phyloP scores from a whole-genome alignment of 1,140 invertebrate species.

The Orius insidiosus region DNA sequence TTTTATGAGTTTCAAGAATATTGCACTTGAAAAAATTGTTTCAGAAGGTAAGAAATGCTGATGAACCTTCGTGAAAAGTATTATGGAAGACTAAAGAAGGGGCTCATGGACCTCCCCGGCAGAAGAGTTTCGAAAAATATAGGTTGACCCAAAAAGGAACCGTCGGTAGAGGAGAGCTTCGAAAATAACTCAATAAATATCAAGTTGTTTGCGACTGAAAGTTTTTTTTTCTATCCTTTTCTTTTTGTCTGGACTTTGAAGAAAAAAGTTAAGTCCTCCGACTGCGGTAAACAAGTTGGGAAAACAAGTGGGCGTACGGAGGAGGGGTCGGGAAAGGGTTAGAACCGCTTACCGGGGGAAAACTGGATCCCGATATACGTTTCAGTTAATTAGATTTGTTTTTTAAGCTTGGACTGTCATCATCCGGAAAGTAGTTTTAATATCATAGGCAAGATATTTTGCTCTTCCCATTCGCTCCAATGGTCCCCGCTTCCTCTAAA shows the following conservation, averaged over 20 bases:
- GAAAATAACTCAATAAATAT: slow-evolving; percentile 16
- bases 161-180: neutral
- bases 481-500: too few species aligned
- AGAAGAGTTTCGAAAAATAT: slow-evolving; percentile 8
- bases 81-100: slow-evolving; percentile 4
- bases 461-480: too few species aligned
- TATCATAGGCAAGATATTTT: too few species aligned
- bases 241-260: neutral
- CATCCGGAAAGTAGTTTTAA: too few species aligned
- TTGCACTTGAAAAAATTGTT: too few species aligned
- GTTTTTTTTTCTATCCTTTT: slow-evolving; percentile 7
- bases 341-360: too few species aligned
- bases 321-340: too few species aligned
- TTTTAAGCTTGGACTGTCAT: too few species aligned
- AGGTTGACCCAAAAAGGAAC: slow-evolving; percentile 11
- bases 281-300: slow-evolving; percentile 7
- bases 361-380: too few species aligned
- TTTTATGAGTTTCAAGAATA: too few species aligned
- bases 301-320: slow-evolving; percentile 6
- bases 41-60: too few species aligned
- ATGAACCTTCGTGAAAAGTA: neutral
- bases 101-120: neutral
- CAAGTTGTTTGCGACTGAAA: slow-evolving; percentile 15
- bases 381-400: too few species aligned
- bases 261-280: slow-evolving; percentile 11